phyloP scores from a whole-genome alignment of 2,888 invertebrate genomes.

The Dicyrtomina minuta region DNA sequence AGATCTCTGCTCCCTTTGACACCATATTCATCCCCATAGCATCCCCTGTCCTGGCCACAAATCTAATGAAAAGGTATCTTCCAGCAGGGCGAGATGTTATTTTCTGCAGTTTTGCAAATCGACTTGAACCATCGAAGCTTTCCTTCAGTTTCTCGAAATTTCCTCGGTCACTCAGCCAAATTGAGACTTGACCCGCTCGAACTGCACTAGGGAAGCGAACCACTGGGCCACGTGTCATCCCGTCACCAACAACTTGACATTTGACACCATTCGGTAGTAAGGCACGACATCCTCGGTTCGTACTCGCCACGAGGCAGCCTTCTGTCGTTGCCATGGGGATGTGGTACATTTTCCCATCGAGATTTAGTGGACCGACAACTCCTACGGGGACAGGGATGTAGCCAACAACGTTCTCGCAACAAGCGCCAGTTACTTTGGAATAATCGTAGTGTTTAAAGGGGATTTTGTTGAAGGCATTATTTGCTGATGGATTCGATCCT shows the following conservation, averaged over 20 bases:
- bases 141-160: conserved; percentile 79
- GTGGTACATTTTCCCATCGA: conserved; percentile 77
- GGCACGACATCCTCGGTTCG: conserved; percentile 93
- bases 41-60: conserved; percentile 93
- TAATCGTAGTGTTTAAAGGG: conserved; percentile 72
- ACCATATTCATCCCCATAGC: conserved; percentile 91
- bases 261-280: conserved; percentile 77
- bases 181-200: conserved; percentile 63
- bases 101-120: conserved; percentile 82
- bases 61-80: conserved; percentile 83
- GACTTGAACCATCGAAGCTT: conserved; percentile 87
- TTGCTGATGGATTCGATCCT: conserved; percentile 61
- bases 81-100: conserved; percentile 83
- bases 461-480: conserved; percentile 67
- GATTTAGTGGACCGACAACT: conserved; percentile 85
- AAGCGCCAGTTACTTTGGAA: conserved; percentile 75
- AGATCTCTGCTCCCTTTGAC: conserved; percentile 77
- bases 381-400: conserved; percentile 95
- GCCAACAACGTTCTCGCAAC: conserved; percentile 98
- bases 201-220: conserved; percentile 79
- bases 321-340: conserved; percentile 99
- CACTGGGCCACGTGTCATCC: conserved; percentile 97
- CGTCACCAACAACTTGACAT: conserved; percentile 82
- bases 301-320: conserved; percentile 95
- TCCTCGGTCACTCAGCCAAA: conserved; percentile 76